Evolutionary conservation across 1,140 invertebrate species (phyloP), one percentile per base, ranked within the genome.

Genomic region (Cotesia chilonis): DNA sequence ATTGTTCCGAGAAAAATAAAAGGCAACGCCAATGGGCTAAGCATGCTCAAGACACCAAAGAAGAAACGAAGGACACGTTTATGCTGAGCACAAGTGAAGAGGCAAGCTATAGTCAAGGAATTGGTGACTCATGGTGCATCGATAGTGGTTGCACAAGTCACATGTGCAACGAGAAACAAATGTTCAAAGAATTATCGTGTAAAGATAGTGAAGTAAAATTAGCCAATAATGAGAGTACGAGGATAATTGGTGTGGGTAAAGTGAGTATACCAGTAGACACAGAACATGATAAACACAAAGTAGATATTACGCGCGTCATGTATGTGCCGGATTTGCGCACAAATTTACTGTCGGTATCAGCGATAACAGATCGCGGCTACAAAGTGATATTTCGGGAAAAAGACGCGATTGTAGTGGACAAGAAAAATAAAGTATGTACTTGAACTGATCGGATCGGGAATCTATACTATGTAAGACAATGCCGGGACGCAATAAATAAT

Each of bases 321-420:
- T 68, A 75, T 59, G 73, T 74, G 4, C 60, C 72, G 9, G 71
- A 77, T 52, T 73, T 77, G 36, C 59, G 76, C 2, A 71, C 73
- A 28, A 77, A 75, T 69, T 70, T 75, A 52, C 20, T 76, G 14
- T 76, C 75, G 3, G 70, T 76, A 3, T 47, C 72, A 2, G 68
- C 71, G 20, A 67, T 68, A 4, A 72, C 68, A 17, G 73, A 77
- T 65, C 68, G 67, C 52, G 55, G 54, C 37, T 69, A 60, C 14
- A 55, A 73, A 41, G 75, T 77, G 1, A 41, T 12, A 7, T 77
- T 77, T 52, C 28, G 61, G 17, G 51, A 67, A 28, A 68, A 70
- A 6, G 72, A 74, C 4, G 70, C 72, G 28, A 41, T 71, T 6
- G 63, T 77, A 9, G 17, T 69, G 20, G 66, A 72, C 35, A 59